Base-by-base conservation (phyloP, 2,113 vertebrate genomes). In the Neolamprologus brichardi region DNA sequence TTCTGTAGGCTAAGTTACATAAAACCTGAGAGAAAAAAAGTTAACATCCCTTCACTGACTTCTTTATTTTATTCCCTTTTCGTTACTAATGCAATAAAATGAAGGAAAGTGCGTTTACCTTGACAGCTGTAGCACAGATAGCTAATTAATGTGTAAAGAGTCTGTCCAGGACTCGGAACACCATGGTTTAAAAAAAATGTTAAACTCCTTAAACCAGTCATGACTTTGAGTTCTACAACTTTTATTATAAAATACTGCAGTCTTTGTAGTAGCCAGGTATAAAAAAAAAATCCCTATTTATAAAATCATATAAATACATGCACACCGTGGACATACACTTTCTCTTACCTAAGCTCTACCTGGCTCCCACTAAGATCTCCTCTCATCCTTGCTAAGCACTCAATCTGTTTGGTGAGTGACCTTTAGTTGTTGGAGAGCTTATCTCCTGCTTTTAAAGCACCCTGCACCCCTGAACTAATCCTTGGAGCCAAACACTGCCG, bases 391-490 rank as follows among this genome's bases (percentile, higher is more conserved):
- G 72, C 85, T 90, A 91, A 94, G 91, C 89, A 90, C 91, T 94
- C 93, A 91, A 87, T 95, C 91, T 93, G 92, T 93, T 95, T 91
- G 92, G 86, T 80, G 85, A 92, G 85, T 91, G 93, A 95, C 93
- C 94, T 94, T 93, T 92, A 83, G 87, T 92, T 90, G 89, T 88
- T 82, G 89, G 41, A 87, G 92, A 91, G 93, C 92, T 95, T 95
- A 94, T 92, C 91, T 82, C 56, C 23, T 70, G 85, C 90, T 93
- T 93, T 93, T 88, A 85, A 93, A 92, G 88, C 46, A 8, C 89
- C 84, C 90, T 60, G 84, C 79, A 87, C 85, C 89, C 90, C 56
- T 86, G 62, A 90, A 93, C 90, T 94, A 94, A 93, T 93, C 94
- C 93, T 70, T 51, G 51, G 78, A 93, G 89, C 86, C 92, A 93